Evolutionary conservation across 2,113 vertebrate genomes (phyloP).

Genomic region (Panurus biarmicus): DNA sequence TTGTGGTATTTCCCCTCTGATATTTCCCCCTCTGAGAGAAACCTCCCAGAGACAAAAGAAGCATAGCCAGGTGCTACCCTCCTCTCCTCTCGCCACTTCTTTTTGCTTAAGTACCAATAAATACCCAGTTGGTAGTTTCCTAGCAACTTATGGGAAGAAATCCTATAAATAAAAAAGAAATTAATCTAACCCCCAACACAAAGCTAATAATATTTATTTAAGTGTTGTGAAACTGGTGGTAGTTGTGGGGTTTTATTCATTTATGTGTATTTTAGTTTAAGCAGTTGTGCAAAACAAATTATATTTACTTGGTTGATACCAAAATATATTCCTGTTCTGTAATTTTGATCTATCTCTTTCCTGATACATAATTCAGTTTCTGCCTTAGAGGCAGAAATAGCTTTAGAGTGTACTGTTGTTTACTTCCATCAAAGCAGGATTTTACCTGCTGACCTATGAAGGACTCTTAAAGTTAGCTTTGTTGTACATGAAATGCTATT

Average conservation of each 20-base stretch:
- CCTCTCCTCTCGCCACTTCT: too few species aligned
- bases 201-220: neutral
- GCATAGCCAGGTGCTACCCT: too few species aligned
- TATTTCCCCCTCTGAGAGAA: too few species aligned
- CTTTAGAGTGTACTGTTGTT: neutral
- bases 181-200: too few species aligned
- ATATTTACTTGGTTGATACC: neutral
- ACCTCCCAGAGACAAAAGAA: too few species aligned
- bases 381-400: slow-evolving; percentile 8
- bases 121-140: too few species aligned
- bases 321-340: neutral
- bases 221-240: neutral
- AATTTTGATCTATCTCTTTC: neutral
- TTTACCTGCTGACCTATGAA: slow-evolving; percentile 30
- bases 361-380: neutral
- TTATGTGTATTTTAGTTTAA: neutral
- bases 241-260: neutral
- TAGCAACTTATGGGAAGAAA: too few species aligned
- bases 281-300: neutral
- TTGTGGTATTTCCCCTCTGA: too few species aligned
- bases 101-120: too few species aligned
- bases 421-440: neutral
- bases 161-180: too few species aligned
- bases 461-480: neutral
- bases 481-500: neutral